These are phyloP conservation scores for Hemiprocne comata DNA, from an alignment of 2,113 vertebrate genomes.

Conservation along the genomic window DNA sequence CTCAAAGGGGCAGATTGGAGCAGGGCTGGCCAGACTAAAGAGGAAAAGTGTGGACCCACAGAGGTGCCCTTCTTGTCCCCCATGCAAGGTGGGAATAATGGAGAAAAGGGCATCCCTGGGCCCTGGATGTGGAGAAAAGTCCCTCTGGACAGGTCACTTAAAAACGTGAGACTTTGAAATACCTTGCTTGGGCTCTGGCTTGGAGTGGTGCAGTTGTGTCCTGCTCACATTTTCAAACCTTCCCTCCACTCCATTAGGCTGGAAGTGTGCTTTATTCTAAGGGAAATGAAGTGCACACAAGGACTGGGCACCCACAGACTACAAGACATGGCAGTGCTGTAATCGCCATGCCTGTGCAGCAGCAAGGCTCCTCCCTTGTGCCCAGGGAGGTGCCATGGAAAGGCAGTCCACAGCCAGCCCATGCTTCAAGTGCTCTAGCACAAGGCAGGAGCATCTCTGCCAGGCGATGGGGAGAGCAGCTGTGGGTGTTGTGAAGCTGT, in stretches of 20 bases:
- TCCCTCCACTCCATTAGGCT: background rate
- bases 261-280: background rate
- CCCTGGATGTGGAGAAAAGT: background rate
- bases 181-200: background rate
- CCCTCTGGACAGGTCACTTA: no score
- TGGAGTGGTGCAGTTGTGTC: background rate
- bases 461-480: background rate
- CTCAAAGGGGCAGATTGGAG: background rate
- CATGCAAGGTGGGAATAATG: fast-evolving
- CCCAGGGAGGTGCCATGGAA: fast-evolving
- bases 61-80: background rate
- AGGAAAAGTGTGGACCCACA: background rate
- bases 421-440: background rate
- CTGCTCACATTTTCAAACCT: background rate
- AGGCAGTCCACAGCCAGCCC: background rate
- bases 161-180: background rate
- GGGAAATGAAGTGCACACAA: background rate
- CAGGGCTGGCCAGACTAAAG: background rate
- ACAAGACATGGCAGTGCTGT: background rate
- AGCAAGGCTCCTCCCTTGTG: fast-evolving
- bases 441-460: background rate
- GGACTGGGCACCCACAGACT: background rate
- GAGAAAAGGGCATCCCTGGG: background rate
- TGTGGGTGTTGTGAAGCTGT: background rate
- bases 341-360: background rate